These are phyloP conservation scores for Crematogaster levior DNA, from an alignment of 2,888 invertebrate genomes.

Conservation along the genomic window DNA sequence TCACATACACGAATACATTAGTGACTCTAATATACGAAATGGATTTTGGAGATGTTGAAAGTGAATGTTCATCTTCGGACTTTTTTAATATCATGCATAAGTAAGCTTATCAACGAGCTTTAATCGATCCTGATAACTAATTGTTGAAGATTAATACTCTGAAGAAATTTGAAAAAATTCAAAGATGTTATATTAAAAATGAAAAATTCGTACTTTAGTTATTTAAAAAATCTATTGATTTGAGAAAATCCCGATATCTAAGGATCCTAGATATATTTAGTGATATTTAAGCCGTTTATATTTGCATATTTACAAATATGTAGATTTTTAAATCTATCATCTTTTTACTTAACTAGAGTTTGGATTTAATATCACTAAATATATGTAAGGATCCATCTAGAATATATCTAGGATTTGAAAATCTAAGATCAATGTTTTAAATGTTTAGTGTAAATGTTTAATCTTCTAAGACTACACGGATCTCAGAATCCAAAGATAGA, in stretches of 20 bases:
- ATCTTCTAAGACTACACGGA: neutral
- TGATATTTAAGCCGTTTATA: no score
- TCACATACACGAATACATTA: neutral
- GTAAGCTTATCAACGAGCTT: conserved; percentile 19
- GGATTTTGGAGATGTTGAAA: conserved; percentile 6
- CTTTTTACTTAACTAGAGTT: no score
- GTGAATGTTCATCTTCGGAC: neutral
- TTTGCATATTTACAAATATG: neutral
- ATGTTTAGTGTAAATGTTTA: neutral
- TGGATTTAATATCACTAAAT: neutral
- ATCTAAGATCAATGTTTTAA: neutral
- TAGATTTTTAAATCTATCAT: no score
- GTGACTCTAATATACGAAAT: neutral
- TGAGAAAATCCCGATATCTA: neutral
- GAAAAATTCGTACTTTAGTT: neutral
- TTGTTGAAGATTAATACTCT: neutral
- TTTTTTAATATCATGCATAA: neutral
- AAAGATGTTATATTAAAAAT: neutral
- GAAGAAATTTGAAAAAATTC: neutral
- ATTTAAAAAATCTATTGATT: neutral
- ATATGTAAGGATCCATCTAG: neutral
- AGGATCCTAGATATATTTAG: no score
- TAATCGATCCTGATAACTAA: neutral
- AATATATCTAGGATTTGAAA: neutral
- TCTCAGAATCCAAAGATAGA: conserved; percentile 5